A percentile compares a stretch with the other conserved stretches of the same genome.
phyloP scores from a whole-genome alignment of 1,140 invertebrate species.

The Drosophila pseudoananassae region DNA sequence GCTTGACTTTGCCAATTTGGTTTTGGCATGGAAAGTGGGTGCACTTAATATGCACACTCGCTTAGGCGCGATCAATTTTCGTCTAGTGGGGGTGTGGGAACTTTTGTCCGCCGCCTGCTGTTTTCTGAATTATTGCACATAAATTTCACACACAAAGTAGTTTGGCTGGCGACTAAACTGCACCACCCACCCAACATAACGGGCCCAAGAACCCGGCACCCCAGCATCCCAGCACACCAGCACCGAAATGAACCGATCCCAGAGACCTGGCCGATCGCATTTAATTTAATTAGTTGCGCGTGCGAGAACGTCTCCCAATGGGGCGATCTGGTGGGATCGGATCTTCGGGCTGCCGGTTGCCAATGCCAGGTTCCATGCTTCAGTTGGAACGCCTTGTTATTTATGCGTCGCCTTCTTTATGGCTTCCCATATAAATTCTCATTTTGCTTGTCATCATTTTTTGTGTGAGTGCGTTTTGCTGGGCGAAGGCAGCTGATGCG shows the following conservation, averaged over 20 bases:
- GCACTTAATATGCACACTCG: constrained; percentile 46
- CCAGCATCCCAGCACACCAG: not conserved
- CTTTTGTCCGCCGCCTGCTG: constrained; percentile 27
- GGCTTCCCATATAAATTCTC: constrained; percentile 80
- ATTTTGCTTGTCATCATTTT: constrained; percentile 74
- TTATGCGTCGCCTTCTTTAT: constrained; percentile 77
- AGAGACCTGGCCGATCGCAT: constrained; percentile 54
- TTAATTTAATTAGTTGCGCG: constrained; percentile 80
- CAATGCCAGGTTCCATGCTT: constrained; percentile 65
- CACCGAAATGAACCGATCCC: constrained; percentile 5
- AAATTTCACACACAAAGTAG: constrained; percentile 69
- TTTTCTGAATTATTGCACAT: constrained; percentile 65
- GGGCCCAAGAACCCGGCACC: constrained; percentile 31
- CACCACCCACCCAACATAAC: constrained; percentile 45
- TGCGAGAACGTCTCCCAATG: constrained; percentile 41
- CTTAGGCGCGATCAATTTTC: constrained; percentile 44
- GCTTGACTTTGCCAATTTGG: constrained; percentile 53
- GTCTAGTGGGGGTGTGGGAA: constrained; percentile 67
- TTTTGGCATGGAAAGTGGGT: constrained; percentile 48
- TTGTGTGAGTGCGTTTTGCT: constrained; percentile 26
- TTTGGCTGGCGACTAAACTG: constrained; percentile 33
- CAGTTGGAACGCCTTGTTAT: constrained; percentile 64
- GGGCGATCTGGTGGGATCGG: constrained; percentile 11
- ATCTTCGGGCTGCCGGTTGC: constrained; percentile 31
- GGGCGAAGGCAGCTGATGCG: constrained; percentile 40